phyloP scores from a whole-genome alignment of 2,888 invertebrate species.

The Galeopsomyia nigrocyanea region DNA sequence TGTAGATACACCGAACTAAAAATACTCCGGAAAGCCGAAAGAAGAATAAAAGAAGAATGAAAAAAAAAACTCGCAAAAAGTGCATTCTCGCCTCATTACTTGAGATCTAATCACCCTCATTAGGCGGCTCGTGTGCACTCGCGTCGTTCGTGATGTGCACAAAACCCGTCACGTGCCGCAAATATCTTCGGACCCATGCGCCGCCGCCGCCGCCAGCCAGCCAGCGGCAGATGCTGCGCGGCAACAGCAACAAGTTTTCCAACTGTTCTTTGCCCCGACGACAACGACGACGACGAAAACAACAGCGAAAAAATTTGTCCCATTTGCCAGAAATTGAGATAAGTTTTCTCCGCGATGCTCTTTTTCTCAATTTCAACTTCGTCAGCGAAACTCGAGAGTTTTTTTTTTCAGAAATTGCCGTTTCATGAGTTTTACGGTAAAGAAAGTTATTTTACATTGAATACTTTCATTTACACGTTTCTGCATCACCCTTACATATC shows the following conservation, averaged over 20 bases:
- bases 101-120: slow-evolving; percentile 30
- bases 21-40: slow-evolving; percentile 25
- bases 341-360: background rate
- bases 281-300: background rate
- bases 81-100: slow-evolving; percentile 28
- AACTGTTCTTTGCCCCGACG: background rate
- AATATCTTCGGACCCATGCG: background rate
- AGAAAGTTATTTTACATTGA: too few species aligned
- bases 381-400: too few species aligned
- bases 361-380: background rate
- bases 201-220: too few species aligned
- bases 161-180: slow-evolving; percentile 23
- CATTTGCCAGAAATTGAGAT: slow-evolving; percentile 14
- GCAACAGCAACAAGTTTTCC: slow-evolving; percentile 23
- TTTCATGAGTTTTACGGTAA: too few species aligned
- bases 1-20: too few species aligned
- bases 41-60: slow-evolving; percentile 34
- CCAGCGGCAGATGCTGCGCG: background rate
- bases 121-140: slow-evolving; percentile 7
- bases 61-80: slow-evolving; percentile 36
- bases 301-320: slow-evolving; percentile 2
- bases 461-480: too few species aligned
- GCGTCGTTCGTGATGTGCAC: background rate
- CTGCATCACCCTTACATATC: too few species aligned
- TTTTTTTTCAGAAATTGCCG: too few species aligned